Percentiles rank a stretch among this genome's conserved stretches.
Conservation (phyloP, 2,888 invertebrate genomes). For the Spisula solida region DNA sequence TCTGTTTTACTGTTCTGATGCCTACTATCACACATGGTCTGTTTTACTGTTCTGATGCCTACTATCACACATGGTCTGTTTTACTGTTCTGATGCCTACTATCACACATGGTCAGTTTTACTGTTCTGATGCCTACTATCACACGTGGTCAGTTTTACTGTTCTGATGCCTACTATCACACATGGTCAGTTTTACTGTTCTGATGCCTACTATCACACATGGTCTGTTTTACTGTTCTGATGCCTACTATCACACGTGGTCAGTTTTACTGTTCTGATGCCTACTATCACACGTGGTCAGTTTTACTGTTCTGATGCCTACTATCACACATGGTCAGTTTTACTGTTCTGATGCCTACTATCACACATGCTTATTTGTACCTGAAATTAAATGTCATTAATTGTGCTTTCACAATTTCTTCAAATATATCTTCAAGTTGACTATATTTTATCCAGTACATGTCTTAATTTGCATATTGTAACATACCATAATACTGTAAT, state of each 20-base stretch:
- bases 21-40: background rate
- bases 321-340: background rate
- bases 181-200: background rate
- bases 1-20: background rate
- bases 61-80: background rate
- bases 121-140: too few species aligned
- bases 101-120: background rate
- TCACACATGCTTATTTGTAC: background rate
- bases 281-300: too few species aligned
- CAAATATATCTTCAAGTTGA: background rate
- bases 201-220: too few species aligned
- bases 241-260: background rate
- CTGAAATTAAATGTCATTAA: too few species aligned
- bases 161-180: background rate
- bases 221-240: background rate
- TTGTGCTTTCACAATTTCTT: background rate
- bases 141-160: background rate
- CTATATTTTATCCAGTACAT: background rate
- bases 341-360: background rate
- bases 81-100: background rate
- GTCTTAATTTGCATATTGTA: background rate
- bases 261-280: too few species aligned
- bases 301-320: background rate
- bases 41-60: background rate
- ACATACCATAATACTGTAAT: background rate